phyloP scores from a whole-genome alignment of 2,113 vertebrate species.

The Salvelinus fontinalis region DNA sequence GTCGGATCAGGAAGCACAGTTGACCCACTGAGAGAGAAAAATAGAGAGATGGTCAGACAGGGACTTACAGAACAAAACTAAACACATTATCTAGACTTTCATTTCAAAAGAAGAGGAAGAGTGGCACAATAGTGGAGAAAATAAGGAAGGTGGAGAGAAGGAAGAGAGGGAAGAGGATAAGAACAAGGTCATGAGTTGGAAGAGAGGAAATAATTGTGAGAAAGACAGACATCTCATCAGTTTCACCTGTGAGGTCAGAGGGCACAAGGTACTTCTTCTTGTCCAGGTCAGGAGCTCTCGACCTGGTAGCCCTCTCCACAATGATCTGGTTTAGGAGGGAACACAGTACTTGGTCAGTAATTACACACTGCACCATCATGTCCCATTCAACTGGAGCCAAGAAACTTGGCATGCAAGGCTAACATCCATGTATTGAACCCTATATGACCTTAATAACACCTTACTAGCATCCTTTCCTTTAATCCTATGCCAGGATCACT shows the following conservation, averaged over 20 bases:
- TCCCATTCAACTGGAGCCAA: neutral
- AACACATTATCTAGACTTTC: neutral
- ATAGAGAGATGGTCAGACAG: slow-evolving; percentile 5
- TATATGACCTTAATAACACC: neutral
- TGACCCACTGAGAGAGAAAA: slow-evolving; percentile 83
- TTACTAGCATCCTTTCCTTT: too few species aligned
- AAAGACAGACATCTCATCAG: neutral
- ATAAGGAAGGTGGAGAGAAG: neutral
- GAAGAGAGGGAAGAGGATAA: neutral
- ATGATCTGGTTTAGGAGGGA: slow-evolving; percentile 81
- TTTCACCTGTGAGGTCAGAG: slow-evolving; percentile 93
- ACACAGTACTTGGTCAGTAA: neutral
- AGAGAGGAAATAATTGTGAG: neutral
- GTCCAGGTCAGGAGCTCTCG: slow-evolving; percentile 93
- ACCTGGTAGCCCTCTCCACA: slow-evolving; percentile 89
- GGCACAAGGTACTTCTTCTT: slow-evolving; percentile 98
- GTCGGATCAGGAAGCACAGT: slow-evolving; percentile 95
- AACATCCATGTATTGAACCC: neutral
- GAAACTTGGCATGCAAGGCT: neutral
- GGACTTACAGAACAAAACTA: neutral
- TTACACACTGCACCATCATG: neutral
- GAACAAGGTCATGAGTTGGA: too few species aligned
- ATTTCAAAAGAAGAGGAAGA: neutral
- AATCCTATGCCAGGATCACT: too few species aligned
- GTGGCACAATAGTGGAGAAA: neutral